Percentiles rank a stretch among this genome's conserved stretches.
These are phyloP conservation scores for Xestobium rufovillosum DNA, from an alignment of 2,888 invertebrate species.

Conservation along the genomic window DNA sequence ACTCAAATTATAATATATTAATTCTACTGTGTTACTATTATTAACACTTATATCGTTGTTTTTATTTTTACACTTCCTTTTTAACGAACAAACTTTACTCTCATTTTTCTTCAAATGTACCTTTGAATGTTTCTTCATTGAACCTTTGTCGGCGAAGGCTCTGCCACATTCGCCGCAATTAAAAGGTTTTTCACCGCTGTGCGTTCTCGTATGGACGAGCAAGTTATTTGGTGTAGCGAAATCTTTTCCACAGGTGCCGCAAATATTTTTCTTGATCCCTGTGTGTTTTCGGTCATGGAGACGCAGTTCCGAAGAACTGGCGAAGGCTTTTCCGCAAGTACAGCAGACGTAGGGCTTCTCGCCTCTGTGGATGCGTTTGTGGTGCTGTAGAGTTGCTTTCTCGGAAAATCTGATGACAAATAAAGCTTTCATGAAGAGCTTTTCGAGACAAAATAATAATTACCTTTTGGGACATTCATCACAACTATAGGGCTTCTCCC, in stretches of 20 bases:
- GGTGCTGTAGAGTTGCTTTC: slow-evolving; percentile 27
- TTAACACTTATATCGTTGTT: no score
- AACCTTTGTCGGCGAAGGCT: slow-evolving; percentile 27
- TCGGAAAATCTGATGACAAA: slow-evolving; percentile 28
- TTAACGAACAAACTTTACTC: no score
- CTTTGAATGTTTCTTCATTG: slow-evolving; percentile 27
- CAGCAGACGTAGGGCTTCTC: slow-evolving; percentile 29
- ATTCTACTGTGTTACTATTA: no score
- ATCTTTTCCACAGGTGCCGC: slow-evolving; percentile 29
- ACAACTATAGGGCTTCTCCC: slow-evolving; percentile 28
- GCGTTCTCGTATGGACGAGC: slow-evolving; percentile 30
- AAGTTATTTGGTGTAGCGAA: slow-evolving; percentile 31
- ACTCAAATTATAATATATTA: no score
- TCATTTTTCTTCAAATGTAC: no score
- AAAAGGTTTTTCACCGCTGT: slow-evolving; percentile 33
- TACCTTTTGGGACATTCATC: slow-evolving; percentile 28
- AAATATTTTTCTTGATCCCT: slow-evolving; percentile 29
- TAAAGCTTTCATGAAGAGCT: no score
- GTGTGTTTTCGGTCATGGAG: slow-evolving; percentile 30
- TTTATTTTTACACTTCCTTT: no score
- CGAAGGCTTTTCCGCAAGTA: slow-evolving; percentile 26
- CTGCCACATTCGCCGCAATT: slow-evolving; percentile 24
- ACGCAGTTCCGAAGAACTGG: slow-evolving; percentile 28
- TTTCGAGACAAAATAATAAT: slow-evolving; percentile 3
- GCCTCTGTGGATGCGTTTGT: slow-evolving; percentile 28